phyloP scores from a whole-genome alignment of 2,888 invertebrate genomes.

The Platycheirus albimanus region DNA sequence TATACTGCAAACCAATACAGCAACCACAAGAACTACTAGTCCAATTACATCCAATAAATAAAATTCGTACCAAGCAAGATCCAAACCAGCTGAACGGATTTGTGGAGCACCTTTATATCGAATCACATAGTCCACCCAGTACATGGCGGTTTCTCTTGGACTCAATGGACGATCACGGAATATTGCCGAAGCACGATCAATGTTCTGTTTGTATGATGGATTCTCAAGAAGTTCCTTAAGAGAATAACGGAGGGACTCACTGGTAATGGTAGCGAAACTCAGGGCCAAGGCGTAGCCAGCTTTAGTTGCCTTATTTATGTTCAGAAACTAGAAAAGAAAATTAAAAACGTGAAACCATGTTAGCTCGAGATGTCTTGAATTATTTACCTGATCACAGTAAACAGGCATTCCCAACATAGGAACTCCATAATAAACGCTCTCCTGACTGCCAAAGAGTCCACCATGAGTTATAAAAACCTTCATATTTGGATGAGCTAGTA shows the following conservation, averaged over 20 bases:
- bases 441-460: constrained; percentile 82
- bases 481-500: constrained; percentile 83
- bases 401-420: constrained; percentile 83
- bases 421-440: constrained; percentile 82
- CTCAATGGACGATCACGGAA: constrained; percentile 81
- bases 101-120: constrained; percentile 82
- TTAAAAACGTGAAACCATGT: too few species aligned
- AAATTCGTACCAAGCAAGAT: constrained; percentile 81
- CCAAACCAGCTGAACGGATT: constrained; percentile 80
- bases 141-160: constrained; percentile 81
- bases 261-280: constrained; percentile 79
- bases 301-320: constrained; percentile 80
- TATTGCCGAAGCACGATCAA: constrained; percentile 79
- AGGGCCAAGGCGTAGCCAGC: constrained; percentile 81
- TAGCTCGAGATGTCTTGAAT: too few species aligned
- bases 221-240: constrained; percentile 81
- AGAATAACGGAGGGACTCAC: constrained; percentile 76
- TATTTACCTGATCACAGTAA: constrained; percentile 82
- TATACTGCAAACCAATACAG: too few species aligned
- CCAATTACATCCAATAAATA: constrained; percentile 81
- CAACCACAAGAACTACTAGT: constrained; percentile 61
- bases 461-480: constrained; percentile 83
- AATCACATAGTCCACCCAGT: constrained; percentile 83
- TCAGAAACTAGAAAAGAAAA: constrained; percentile 78
- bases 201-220: constrained; percentile 79